Base-by-base conservation (phyloP, 2,113 vertebrate genomes). In the Poecile atricapillus region DNA sequence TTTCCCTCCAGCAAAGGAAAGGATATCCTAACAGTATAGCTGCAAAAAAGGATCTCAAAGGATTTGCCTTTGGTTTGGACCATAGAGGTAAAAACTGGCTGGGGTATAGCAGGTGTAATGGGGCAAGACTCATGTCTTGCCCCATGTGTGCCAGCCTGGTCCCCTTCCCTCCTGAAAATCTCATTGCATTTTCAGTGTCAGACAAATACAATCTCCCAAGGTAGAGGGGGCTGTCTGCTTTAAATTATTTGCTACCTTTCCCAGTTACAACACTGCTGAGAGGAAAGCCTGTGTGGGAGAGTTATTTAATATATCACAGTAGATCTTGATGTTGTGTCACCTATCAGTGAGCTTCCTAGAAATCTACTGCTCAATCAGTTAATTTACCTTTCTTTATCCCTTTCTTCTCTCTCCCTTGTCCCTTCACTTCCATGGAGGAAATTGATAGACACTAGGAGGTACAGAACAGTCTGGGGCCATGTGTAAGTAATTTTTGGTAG, bases 61-160 rank as follows among this genome's bases (percentile, higher is more conserved):
- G 8, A 16, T 75, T 71, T 87, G 6, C 13, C 17, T 93, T 90
- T 83, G 37, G 1, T 71, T 18, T 71, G 58, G 30, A 59, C 46
- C 18, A 13, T 0, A 70, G 50, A 31, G 7, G 15, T 56, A 52
- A 27, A 52, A 59, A 76, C 22, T 27, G 7, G 1, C 24, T n/a
- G 7, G 16, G 5, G 3, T 70, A 49, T 6, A 41, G 13, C 24
- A 56, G 1, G 1, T 41, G 30, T 46, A 62, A 16, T 2, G 2
- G 37, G 9, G 4, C 27, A 70, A 53, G n/a, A 18, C 8, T 81
- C 17, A 9, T 3, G 41, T n/a, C n/a, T n/a, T n/a, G n/a, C n/a
- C 4, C 6, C 31, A 56, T 2, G 0, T 22, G 13, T 67, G 53
- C 15, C 16, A 33, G 4, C 23, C 47, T 3, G 0, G 8, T 9